A percentile compares a stretch with the other conserved stretches of the same genome.
Evolutionary conservation across 2,888 invertebrate genomes (phyloP).

Genomic region (Neria commutata): DNA sequence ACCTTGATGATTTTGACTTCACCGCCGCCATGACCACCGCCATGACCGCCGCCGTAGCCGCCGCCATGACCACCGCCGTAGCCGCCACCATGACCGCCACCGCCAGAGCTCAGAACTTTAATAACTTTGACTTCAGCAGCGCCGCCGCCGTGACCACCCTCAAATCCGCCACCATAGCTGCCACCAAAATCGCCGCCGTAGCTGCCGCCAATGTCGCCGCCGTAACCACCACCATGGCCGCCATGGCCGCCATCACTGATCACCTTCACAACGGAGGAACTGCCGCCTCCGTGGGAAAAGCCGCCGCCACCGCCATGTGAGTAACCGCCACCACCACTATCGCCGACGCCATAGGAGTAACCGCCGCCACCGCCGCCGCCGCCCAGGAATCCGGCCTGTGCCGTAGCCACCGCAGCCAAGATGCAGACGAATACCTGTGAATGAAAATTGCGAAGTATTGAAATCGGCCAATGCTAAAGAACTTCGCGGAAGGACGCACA

Average conservation of each 20-base stretch:
- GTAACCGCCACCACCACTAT: not conserved
- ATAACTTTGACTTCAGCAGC: conserved; percentile 25
- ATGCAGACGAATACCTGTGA: conserved; percentile 35
- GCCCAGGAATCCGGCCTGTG: conserved; percentile 32
- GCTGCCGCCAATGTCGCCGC: conserved; percentile 20
- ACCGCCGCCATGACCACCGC: conserved; percentile 2
- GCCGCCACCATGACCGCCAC: conserved; percentile 6
- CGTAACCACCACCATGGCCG: conserved; percentile 16
- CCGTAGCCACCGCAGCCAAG: conserved; percentile 29
- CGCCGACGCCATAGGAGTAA: conserved; percentile 7
- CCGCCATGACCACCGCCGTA: conserved; percentile 2
- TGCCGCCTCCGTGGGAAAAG: not conserved
- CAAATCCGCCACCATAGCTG: conserved; percentile 14
- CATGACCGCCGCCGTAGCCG: conserved; percentile 4
- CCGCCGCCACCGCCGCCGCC: conserved; percentile 16
- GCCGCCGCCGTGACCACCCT: conserved; percentile 16
- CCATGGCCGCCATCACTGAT: conserved; percentile 3
- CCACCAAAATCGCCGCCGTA: conserved; percentile 13
- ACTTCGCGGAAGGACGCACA: not conserved
- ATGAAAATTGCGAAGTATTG: not conserved
- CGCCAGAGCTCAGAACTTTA: conserved; percentile 30
- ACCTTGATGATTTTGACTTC: conserved; percentile 5
- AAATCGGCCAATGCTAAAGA: no score
- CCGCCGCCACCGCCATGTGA: conserved; percentile 4
- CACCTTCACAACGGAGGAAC: conserved; percentile 8